Percentiles rank a stretch among this genome's conserved stretches.
phyloP scores from a whole-genome alignment of 2,888 invertebrate species.

The Hetaerina titia region DNA sequence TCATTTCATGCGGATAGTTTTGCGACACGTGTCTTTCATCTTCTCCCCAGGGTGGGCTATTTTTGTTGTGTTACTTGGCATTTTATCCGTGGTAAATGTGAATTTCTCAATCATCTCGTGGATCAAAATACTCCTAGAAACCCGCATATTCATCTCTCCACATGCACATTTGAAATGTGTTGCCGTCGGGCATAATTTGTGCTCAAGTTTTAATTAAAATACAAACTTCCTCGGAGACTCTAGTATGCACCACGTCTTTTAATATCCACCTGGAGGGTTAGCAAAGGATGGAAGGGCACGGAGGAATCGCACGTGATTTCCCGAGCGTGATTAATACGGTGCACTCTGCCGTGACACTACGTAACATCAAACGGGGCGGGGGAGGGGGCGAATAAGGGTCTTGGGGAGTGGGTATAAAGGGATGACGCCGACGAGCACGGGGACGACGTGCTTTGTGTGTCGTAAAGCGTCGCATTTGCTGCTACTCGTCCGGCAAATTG shows the following conservation, averaged over 20 bases:
- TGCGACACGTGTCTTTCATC: constrained; percentile 52
- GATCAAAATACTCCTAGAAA: background rate
- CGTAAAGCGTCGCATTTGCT: constrained; percentile 53
- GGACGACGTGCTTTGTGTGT: constrained; percentile 10
- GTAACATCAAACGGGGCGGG: constrained; percentile 46
- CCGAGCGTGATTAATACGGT: constrained; percentile 47
- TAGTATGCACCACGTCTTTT: background rate
- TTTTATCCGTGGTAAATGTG: constrained; percentile 48
- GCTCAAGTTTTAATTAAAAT: constrained; percentile 41
- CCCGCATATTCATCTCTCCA: background rate
- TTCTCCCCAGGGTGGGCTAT: constrained; percentile 12
- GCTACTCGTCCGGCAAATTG: constrained; percentile 47
- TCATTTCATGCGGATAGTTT: constrained; percentile 1
- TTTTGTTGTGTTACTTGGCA: constrained; percentile 30
- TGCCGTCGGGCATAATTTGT: background rate
- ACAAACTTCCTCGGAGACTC: background rate
- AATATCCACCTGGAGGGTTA: constrained; percentile 27
- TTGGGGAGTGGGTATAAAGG: background rate
- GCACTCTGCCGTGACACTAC: constrained; percentile 46
- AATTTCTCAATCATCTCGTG: constrained; percentile 45
- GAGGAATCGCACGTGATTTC: constrained; percentile 36
- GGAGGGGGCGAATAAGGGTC: background rate
- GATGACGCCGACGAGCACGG: background rate
- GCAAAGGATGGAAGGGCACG: background rate
- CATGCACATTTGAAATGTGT: background rate